A percentile compares a stretch with the other conserved stretches of the same genome.
phyloP scores from a whole-genome alignment of 2,888 invertebrate species.

The Frankliniella fusca region DNA sequence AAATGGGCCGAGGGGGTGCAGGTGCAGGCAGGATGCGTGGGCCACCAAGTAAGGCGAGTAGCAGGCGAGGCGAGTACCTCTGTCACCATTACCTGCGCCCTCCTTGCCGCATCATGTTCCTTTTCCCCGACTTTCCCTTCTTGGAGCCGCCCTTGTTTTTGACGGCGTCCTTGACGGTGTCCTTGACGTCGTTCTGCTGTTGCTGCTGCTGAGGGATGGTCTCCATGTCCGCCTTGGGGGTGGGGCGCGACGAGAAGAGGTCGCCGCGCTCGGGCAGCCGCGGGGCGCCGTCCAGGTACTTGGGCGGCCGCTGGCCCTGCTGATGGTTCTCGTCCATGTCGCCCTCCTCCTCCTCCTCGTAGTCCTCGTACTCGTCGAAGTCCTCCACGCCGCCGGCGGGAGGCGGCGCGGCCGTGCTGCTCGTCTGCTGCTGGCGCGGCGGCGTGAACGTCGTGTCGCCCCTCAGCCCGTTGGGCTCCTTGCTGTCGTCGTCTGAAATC shows the following conservation, averaged over 20 bases:
- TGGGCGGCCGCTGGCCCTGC: slow-evolving; percentile 7
- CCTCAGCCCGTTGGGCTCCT: not conserved
- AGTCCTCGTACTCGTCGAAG: slow-evolving; percentile 23
- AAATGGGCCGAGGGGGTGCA: no score
- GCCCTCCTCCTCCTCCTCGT: slow-evolving; percentile 15
- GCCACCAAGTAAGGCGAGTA: no score
- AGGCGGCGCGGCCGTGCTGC: not conserved
- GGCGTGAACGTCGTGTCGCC: slow-evolving; percentile 18
- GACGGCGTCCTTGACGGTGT: slow-evolving; percentile 59
- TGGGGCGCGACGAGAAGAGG: not conserved
- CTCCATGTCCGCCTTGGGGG: slow-evolving; percentile 1
- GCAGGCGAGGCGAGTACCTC: no score
- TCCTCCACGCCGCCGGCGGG: not conserved
- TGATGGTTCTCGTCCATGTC: not conserved
- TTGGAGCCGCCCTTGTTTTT: not conserved
- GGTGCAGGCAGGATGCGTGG: no score
- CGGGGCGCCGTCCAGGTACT: not conserved
- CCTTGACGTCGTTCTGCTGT: not conserved
- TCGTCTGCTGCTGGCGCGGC: not conserved
- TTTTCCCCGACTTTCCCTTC: slow-evolving; percentile 4
- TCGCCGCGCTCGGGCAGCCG: slow-evolving; percentile 11
- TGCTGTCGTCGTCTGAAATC: not conserved
- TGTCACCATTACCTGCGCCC: slow-evolving; percentile 1
- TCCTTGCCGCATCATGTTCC: slow-evolving; percentile 11
- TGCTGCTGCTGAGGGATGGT: not conserved